Evolutionary conservation across 2,113 vertebrate species (phyloP), one percentile per base, ranked within the genome.

Genomic region (Oriolus oriolus): DNA sequence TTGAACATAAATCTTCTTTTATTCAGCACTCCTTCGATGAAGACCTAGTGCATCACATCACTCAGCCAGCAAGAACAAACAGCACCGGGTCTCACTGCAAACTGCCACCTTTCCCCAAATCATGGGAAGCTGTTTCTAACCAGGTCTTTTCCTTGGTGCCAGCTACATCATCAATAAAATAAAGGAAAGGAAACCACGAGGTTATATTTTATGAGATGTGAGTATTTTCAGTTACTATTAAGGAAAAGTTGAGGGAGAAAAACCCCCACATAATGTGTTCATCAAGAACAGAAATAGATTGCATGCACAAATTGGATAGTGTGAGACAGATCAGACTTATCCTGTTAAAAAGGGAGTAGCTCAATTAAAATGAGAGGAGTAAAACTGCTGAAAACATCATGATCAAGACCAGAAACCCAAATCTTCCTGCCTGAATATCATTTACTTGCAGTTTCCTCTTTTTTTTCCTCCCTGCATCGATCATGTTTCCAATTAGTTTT

Each of bases 1-100:
- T 97, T 97, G 97, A 98, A 97, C 96, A 96, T 98, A 98, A 98
- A 97, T 98, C 98, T 97, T 96, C 97, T 98, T 98, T 98, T 97
- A 97, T 98, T 98, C 95, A 87, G 87, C 86, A 75, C 86, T 94
- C 94, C 81, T 92, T 74, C 95, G 96, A 97, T 97, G 97, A 97
- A 97, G 97, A 97, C 94, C 97, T 97, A 93, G 91, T 54, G 63
- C 41, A 97, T 93, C 74, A 37, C 47, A 82, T 97, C 93, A 89
- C 90, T 96, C 97, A 97, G 95, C 49, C 84, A 93, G 85, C 80
- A 61, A 96, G 97, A 98, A 45, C 65, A 54, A 97, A 87, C 80
- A 53, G 39, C 79, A 49, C 17, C 5, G 33, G 37, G 92, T 69
- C 90, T 97, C 83, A 30, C 91, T 90, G 89, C 79, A 95, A 86